These are phyloP conservation scores for Probaryconus sp. DNA, from an alignment of 1,140 invertebrate genomes.

Conservation along the genomic window DNA sequence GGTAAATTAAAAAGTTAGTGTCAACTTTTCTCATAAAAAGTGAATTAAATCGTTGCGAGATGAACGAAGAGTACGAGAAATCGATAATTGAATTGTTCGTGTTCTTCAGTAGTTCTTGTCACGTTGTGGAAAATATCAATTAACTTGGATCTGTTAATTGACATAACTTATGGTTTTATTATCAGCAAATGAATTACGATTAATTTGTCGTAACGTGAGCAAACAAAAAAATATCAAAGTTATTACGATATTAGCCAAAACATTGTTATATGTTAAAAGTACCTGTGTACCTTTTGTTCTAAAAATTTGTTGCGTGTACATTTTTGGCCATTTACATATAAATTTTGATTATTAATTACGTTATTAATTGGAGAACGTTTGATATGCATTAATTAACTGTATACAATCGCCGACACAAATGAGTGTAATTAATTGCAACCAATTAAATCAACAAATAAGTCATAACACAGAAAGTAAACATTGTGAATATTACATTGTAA, in stretches of 20 bases:
- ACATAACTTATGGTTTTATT: conserved; percentile 44
- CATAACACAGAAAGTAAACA: too few relatives aligned
- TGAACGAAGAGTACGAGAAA: conserved; percentile 43
- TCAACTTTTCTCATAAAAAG: conserved; percentile 56
- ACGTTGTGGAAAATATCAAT: conserved; percentile 50
- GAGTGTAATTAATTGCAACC: conserved; percentile 14
- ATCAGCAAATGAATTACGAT: conserved; percentile 12
- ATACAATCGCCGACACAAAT: conserved; percentile 1
- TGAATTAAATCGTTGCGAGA: conserved; percentile 41
- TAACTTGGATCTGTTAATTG: conserved; percentile 41
- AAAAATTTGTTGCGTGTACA: too few relatives aligned
- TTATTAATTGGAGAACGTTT: too few relatives aligned
- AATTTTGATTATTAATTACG: conserved; percentile 15
- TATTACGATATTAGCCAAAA: too few relatives aligned
- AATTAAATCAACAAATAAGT: conserved; percentile 2
- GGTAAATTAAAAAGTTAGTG: conserved; percentile 57
- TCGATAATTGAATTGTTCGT: conserved; percentile 57
- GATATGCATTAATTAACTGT: conserved; percentile 8
- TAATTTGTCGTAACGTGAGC: neutral
- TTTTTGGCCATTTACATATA: too few relatives aligned
- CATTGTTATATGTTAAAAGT: too few relatives aligned
- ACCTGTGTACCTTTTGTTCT: too few relatives aligned
- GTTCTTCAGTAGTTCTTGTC: conserved; percentile 44
- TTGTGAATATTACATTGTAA: too few relatives aligned
- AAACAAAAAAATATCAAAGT: too few relatives aligned